Evolutionary conservation across 2,888 invertebrate genomes (phyloP).

Genomic region (Hirtodrosophila cameraria): DNA sequence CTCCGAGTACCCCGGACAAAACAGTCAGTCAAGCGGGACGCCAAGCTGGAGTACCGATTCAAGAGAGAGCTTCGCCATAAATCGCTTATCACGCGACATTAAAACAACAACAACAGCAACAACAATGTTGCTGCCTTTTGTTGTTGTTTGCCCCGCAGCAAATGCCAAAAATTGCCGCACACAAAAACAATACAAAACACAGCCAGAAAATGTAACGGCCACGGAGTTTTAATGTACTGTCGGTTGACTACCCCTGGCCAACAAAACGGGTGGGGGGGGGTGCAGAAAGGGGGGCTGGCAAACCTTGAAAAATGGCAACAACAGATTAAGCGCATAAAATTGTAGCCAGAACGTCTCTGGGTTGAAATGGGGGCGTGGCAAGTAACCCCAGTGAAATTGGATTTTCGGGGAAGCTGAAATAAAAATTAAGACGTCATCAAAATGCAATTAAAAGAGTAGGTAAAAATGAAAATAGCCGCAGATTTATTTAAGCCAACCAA

Average conservation of each 20-base stretch:
- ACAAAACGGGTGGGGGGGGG: background rate
- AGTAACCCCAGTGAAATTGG: slow-evolving; percentile 47
- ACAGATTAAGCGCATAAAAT: slow-evolving; percentile 77
- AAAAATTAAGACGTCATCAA: slow-evolving; percentile 80
- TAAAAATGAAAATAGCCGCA: slow-evolving; percentile 74
- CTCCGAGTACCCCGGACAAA: slow-evolving; percentile 3
- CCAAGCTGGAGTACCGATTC: slow-evolving; percentile 71
- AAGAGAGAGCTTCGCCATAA: slow-evolving; percentile 76
- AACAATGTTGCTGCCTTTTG: slow-evolving; percentile 35
- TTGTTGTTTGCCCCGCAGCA: slow-evolving; percentile 65
- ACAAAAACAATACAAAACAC: slow-evolving; percentile 72
- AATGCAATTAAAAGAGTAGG: slow-evolving; percentile 78
- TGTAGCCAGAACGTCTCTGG: slow-evolving; percentile 12
- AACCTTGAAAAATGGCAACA: slow-evolving; percentile 75
- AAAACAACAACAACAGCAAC: slow-evolving; percentile 64
- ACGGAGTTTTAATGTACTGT: slow-evolving; percentile 75
- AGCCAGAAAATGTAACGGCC: slow-evolving; percentile 69
- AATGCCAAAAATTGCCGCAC: slow-evolving; percentile 78
- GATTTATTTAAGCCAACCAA: slow-evolving; percentile 69
- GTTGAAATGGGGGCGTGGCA: slow-evolving; percentile 5
- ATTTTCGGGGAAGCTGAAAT: slow-evolving; percentile 52
- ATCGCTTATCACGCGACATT: slow-evolving; percentile 79
- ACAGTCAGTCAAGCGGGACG: slow-evolving; percentile 71
- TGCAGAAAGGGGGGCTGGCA: slow-evolving; percentile 15
- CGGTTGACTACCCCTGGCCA: slow-evolving; percentile 38